Evolutionary conservation across 2,888 invertebrate species (phyloP), one percentile per base, ranked within the genome.

Genomic region (Falcaria lacertinaria): DNA sequence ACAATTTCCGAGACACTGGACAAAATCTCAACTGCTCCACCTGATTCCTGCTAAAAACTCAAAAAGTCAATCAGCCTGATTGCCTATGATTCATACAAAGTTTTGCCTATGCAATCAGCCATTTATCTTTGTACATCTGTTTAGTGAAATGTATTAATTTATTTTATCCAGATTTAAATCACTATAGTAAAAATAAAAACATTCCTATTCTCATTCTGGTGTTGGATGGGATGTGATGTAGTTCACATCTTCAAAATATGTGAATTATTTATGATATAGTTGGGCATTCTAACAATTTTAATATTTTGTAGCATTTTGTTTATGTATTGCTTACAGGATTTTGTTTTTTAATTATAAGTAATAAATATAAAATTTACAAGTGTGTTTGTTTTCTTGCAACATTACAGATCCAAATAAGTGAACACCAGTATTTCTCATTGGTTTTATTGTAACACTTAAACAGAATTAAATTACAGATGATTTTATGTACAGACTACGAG

Each of bases 281-380:
- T 51, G 47, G 50, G 48, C 45, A 52, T 48, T 15, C 13, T 34
- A 14, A 45, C 45, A 45, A 49, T 49, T 53, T 45, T 61, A 65
- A 69, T 63, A 68, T 68, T 72, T 68, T 55, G 61, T 76, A 79
- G 74, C 70, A 79, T 78, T 77, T 61, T 78, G 77, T 64, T 74
- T 74, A 59, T 62, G 48, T 67, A 60, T 72, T 60, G 77, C 76
- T 80, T 76, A 61, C 50, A 60, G 46, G 47, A 36, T 47, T 63
- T 60, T 64, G 65, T 70, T 75, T 77, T 69, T 56, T 79, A 77
- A 63, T 67, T 73, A 39, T 78, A 79, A 74, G 68, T 41, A 50
- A 28, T 50, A 50, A 50, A 45, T n/a, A n/a, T n/a, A n/a, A n/a
- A n/a, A n/a, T n/a, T n/a, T 42, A 19, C 0, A 16, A 13, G 19